These are phyloP conservation scores for Gnathochromis pfefferi DNA, from an alignment of 2,113 vertebrate species.

Conservation along the genomic window DNA sequence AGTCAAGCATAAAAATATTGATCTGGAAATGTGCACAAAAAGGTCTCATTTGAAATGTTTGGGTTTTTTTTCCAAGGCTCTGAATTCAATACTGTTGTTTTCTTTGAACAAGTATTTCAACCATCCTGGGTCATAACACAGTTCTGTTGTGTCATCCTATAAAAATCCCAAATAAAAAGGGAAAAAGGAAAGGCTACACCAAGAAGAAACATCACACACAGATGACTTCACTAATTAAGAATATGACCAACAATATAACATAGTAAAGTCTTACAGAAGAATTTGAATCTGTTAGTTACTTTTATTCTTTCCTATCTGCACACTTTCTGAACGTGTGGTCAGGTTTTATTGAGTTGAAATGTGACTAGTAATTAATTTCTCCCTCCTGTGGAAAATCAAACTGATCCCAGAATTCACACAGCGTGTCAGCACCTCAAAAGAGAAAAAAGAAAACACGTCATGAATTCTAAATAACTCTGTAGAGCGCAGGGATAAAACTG, in stretches of 20 bases:
- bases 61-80: rapidly evolving
- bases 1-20: background rate
- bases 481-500: background rate
- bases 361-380: background rate
- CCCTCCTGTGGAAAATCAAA: background rate
- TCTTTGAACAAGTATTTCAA: background rate
- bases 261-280: background rate
- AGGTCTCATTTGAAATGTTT: background rate
- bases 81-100: background rate
- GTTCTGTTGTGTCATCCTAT: background rate
- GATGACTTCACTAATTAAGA: background rate
- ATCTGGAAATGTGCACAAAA: background rate
- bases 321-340: background rate
- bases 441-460: rapidly evolving
- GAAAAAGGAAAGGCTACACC: background rate
- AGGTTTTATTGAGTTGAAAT: background rate
- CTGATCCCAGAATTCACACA: background rate
- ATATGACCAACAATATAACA: background rate
- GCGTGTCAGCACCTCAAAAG: background rate
- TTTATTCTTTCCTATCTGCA: background rate
- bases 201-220: background rate
- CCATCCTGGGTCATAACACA: background rate
- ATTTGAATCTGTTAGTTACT: background rate
- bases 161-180: background rate
- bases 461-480: background rate